These are phyloP conservation scores for Porites lobata DNA, from an alignment of 92 coral and sea anemone genomes.

Conservation along the genomic window DNA sequence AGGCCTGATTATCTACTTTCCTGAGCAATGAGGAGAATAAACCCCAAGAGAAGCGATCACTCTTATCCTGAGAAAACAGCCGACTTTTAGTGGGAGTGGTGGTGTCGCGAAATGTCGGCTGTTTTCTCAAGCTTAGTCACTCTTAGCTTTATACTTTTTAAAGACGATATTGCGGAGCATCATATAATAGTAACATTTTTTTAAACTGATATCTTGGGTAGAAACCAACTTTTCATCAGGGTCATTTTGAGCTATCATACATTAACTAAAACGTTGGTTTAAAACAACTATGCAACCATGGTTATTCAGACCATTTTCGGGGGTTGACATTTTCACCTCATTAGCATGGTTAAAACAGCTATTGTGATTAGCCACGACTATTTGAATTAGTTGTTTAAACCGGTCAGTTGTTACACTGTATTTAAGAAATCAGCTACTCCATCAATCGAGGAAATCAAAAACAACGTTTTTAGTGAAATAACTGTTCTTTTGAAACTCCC, in stretches of 20 bases:
- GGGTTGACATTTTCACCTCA: background rate
- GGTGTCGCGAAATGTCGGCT: too few species aligned
- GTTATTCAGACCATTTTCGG: background rate
- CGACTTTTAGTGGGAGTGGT: too few species aligned
- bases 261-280: background rate
- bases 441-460: too few species aligned
- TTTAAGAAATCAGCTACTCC: too few species aligned
- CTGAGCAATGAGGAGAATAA: background rate
- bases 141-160: too few species aligned
- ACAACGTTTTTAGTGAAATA: too few species aligned
- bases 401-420: background rate
- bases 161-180: too few species aligned
- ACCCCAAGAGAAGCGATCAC: background rate
- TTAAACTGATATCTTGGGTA: constrained; percentile 4
- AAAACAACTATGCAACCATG: constrained; percentile 8
- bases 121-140: too few species aligned
- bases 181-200: background rate
- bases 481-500: too few species aligned
- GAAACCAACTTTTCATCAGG: background rate
- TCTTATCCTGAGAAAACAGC: too few species aligned
- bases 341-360: too few species aligned
- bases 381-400: background rate
- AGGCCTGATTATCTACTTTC: background rate
- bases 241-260: background rate
- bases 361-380: background rate